Evolutionary conservation across 2,797 vertebrate genomes (phyloP), one percentile per base, ranked within the genome.

Genomic region (Oryzias sinensis): DNA sequence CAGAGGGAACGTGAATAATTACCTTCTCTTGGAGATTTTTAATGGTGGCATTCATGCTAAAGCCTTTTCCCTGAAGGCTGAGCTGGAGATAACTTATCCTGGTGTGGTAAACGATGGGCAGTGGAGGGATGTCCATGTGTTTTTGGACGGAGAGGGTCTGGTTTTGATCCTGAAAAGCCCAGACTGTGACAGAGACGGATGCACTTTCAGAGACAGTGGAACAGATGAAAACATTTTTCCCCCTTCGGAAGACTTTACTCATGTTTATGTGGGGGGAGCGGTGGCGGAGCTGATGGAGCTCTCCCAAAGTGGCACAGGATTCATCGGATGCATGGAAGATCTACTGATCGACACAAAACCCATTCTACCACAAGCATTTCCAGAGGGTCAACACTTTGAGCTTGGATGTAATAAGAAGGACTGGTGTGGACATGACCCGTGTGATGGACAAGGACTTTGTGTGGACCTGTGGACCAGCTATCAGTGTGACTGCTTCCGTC

Each of bases 291-390:
- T 91, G 77, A 79, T 76, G 49, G 86, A 51, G 25, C 54, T 33
- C 59, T 85, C 86, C 0, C 0, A 6, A 16, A 92, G 88, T 42
- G 73, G 65, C 2, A 71, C 50, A 7, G 84, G 87, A 48, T 97
- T 97, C 62, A 81, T 93, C 0, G 97, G 97, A 45, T 98, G 97
- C 73, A 84, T 98, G 85, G 89, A 96, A 59, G 96, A 98, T 33
- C 52, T 98, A 3, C 68, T 59, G 25, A 89, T 96, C 17, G 95
- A 96, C 0, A 84, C 82, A 0, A 84, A 68, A 42, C 70, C 77
- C 0, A 57, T 97, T 59, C 74, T 96, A 27, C 96, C 94, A 0
- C 87, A 83, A 17, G 72, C 77, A 4, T 83, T 96, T 6, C 74
- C 65, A 0, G 54, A 80, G 14, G 70, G 56, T 0, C 69, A 80